phyloP scores from a whole-genome alignment of 2,797 vertebrate species.

The Apogon talboti region DNA sequence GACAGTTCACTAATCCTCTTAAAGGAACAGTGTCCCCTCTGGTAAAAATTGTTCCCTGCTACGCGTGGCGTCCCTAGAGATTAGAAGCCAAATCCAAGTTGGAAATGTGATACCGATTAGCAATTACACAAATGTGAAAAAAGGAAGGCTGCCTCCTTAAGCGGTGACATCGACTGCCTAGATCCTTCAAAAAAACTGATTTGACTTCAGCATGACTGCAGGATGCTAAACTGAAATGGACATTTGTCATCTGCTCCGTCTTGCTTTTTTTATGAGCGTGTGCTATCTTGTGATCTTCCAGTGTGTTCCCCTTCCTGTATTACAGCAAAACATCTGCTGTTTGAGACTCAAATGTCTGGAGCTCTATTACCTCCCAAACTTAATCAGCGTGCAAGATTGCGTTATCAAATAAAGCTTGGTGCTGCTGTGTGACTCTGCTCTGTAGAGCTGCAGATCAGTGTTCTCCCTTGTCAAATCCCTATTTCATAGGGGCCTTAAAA shows the following conservation, averaged over 20 bases:
- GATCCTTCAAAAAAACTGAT: constrained; percentile 52
- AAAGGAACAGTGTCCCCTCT: constrained; percentile 84
- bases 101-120: constrained; percentile 78
- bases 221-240: constrained; percentile 50
- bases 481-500: constrained; percentile 61
- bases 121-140: constrained; percentile 72
- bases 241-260: constrained; percentile 47
- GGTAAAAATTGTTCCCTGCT: constrained; percentile 78
- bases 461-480: constrained; percentile 64
- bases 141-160: constrained; percentile 52
- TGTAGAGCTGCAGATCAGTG: constrained; percentile 47
- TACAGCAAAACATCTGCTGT: constrained; percentile 78
- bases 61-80: constrained; percentile 67
- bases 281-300: constrained; percentile 68
- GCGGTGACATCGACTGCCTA: constrained; percentile 39
- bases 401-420: constrained; percentile 70
- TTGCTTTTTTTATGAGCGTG: constrained; percentile 43
- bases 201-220: constrained; percentile 42
- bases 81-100: constrained; percentile 79
- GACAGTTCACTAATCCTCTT: constrained; percentile 86
- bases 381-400: constrained; percentile 79
- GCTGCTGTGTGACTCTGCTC: constrained; percentile 48
- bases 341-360: constrained; percentile 71
- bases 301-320: constrained; percentile 61
- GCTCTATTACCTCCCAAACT: constrained; percentile 74